Evolutionary conservation across 2,888 invertebrate genomes (phyloP).

Genomic region (Drosophila kokeensis): DNA sequence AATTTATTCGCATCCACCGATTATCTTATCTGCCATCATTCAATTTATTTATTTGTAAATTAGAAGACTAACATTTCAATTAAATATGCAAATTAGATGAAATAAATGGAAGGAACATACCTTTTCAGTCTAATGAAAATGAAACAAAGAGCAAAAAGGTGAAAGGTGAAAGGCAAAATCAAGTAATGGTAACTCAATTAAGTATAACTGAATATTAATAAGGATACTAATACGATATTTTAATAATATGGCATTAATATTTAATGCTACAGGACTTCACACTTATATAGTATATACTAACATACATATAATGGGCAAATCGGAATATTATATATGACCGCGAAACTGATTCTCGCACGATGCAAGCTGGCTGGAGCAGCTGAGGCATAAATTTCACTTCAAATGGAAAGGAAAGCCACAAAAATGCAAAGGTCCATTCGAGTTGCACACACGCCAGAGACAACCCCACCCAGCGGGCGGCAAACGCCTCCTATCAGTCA

Average conservation of each 20-base stretch:
- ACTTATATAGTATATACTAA: neutral
- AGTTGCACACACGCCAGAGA: constrained; percentile 18
- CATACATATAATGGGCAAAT: neutral
- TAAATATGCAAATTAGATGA: neutral
- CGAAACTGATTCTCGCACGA: neutral
- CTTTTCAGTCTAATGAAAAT: neutral
- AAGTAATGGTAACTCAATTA: neutral
- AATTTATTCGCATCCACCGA: neutral
- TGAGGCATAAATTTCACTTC: constrained; percentile 7
- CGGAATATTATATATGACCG: neutral
- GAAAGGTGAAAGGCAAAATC: neutral
- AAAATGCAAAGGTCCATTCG: constrained; percentile 28
- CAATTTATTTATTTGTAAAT: constrained; percentile 14
- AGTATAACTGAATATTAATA: neutral
- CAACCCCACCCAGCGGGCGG: constrained; percentile 13
- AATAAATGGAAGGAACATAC: neutral
- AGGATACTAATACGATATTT: neutral
- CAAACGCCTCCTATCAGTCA: constrained; percentile 47
- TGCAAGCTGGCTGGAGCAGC: neutral
- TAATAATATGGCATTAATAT: too few species aligned
- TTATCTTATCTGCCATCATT: neutral
- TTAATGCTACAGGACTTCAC: neutral
- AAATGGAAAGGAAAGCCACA: constrained; percentile 28
- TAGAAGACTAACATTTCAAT: neutral
- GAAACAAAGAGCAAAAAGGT: neutral